phyloP scores from a whole-genome alignment of 1,140 invertebrate genomes.

The Drosophila sechellia region DNA sequence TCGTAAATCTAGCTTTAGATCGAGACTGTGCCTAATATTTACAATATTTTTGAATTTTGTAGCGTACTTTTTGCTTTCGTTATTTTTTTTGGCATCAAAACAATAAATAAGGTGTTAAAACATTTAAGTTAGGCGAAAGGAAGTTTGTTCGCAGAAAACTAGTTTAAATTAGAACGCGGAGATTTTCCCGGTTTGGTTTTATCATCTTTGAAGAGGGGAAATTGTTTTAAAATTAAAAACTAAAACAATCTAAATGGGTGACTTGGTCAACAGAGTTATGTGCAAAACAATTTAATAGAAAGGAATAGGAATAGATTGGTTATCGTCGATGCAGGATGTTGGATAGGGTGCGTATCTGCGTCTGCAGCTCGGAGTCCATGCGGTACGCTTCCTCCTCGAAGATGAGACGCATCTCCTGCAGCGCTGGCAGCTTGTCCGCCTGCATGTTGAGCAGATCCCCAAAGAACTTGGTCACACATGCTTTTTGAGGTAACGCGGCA shows the following conservation, averaged over 20 bases:
- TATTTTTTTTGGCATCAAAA: slow-evolving; percentile 54
- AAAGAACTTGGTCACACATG: slow-evolving; percentile 89
- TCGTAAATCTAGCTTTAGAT: neutral
- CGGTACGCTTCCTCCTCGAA: slow-evolving; percentile 87
- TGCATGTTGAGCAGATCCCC: slow-evolving; percentile 89
- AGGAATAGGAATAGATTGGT: slow-evolving; percentile 42
- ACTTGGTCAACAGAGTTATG: slow-evolving; percentile 18
- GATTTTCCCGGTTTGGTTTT: neutral
- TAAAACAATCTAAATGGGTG: slow-evolving; percentile 20
- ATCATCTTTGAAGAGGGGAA: neutral
- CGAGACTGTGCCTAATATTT: slow-evolving; percentile 39
- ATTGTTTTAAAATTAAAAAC: neutral
- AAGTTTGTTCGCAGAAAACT: slow-evolving; percentile 2
- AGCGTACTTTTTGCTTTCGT: slow-evolving; percentile 29
- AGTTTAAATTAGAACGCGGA: slow-evolving; percentile 1
- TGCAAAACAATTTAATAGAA: neutral
- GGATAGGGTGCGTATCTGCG: slow-evolving; percentile 80
- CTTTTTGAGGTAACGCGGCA: slow-evolving; percentile 85
- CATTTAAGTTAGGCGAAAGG: slow-evolving; percentile 13
- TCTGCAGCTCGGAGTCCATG: slow-evolving; percentile 85
- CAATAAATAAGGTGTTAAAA: slow-evolving; percentile 42
- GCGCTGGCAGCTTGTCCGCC: slow-evolving; percentile 87
- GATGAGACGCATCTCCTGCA: slow-evolving; percentile 87
- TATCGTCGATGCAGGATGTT: slow-evolving; percentile 83
- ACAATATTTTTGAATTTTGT: slow-evolving; percentile 35